phyloP scores from a whole-genome alignment of 2,797 vertebrate species.

The Poeciliopsis paucimaculata region DNA sequence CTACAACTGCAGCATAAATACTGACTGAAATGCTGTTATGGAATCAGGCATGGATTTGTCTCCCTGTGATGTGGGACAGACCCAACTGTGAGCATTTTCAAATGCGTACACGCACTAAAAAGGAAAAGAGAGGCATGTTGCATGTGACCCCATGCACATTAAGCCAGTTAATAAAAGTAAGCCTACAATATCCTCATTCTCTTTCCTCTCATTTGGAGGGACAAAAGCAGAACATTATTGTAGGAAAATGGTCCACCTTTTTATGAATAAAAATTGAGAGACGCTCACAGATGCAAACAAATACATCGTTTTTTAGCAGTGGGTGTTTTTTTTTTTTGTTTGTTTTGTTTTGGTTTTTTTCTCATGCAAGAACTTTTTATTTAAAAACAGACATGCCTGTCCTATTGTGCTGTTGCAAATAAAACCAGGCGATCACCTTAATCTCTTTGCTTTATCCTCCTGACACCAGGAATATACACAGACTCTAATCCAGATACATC shows the following conservation, averaged over 20 bases:
- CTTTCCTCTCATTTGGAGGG: constrained; percentile 21
- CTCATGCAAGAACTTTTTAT: background rate
- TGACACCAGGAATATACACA: background rate
- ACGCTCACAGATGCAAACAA: constrained; percentile 4
- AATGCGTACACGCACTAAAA: constrained; percentile 8
- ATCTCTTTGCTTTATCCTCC: background rate
- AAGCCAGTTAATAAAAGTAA: background rate
- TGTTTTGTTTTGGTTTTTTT: too few relatives aligned
- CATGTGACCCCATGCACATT: constrained; percentile 7
- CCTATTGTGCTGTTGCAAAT: background rate
- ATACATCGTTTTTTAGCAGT: background rate
- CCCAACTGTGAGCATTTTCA: constrained; percentile 27
- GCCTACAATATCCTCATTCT: constrained; percentile 8
- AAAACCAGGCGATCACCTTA: constrained; percentile 1
- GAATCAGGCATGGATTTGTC: constrained; percentile 51
- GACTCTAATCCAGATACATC: constrained; percentile 9
- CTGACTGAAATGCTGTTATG: constrained; percentile 51
- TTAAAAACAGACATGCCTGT: background rate
- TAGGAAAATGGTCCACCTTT: constrained; percentile 12
- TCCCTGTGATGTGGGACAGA: constrained; percentile 40
- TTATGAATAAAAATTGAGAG: constrained; percentile 19
- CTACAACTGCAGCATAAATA: constrained; percentile 73
- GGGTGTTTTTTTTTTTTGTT: background rate
- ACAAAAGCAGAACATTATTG: background rate
- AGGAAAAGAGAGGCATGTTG: background rate